phyloP scores from a whole-genome alignment of 2,888 invertebrate species.

The Euclidia mi region DNA sequence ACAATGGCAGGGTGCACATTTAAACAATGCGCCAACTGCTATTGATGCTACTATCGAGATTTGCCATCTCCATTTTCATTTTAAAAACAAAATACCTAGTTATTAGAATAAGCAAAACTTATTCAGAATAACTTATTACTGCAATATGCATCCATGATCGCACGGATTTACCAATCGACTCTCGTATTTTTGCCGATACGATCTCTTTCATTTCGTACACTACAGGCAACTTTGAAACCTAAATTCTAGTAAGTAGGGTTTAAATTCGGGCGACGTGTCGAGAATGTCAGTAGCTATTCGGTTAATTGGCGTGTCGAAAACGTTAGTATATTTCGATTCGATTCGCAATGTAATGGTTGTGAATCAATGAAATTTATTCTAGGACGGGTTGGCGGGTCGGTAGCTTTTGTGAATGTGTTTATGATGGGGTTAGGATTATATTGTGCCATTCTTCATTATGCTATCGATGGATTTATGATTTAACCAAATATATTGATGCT shows the following conservation, averaged over 20 bases:
- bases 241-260: constrained; percentile 30
- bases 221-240: constrained; percentile 42
- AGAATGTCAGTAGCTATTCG: constrained; percentile 35
- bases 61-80: no score
- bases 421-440: no score
- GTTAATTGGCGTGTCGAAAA: constrained; percentile 59
- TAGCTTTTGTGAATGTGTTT: no score
- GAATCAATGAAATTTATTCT: constrained; percentile 37
- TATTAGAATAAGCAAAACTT: neutral
- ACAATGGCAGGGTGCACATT: no score
- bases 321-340: constrained; percentile 46
- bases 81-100: no score
- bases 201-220: constrained; percentile 48
- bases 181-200: constrained; percentile 52
- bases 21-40: no score
- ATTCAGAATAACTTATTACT: constrained; percentile 29
- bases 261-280: constrained; percentile 32
- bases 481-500: no score
- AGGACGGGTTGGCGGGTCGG: no score
- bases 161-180: constrained; percentile 51
- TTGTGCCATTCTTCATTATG: no score
- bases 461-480: no score
- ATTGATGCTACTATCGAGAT: no score
- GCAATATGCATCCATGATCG: constrained; percentile 36
- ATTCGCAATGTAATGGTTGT: constrained; percentile 23